These are phyloP conservation scores for Galeruca laticollis DNA, from an alignment of 2,888 invertebrate species.

Conservation along the genomic window DNA sequence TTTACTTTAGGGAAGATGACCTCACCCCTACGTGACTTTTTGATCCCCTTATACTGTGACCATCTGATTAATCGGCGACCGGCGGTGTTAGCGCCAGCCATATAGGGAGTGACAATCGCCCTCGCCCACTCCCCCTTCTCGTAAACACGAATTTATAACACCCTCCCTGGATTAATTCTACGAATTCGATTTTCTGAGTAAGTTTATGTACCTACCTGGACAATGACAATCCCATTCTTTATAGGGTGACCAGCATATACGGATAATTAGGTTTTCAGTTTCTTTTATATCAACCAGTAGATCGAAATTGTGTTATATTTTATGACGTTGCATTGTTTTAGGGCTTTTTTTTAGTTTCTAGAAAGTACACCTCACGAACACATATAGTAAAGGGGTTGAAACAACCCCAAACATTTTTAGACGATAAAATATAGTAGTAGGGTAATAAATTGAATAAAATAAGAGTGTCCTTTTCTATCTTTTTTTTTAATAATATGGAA, in stretches of 20 bases:
- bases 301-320: too few species aligned
- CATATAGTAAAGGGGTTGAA: background rate
- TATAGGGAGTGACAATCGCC: slow-evolving; percentile 14
- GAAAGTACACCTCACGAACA: background rate
- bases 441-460: too few species aligned
- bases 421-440: too few species aligned
- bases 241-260: slow-evolving; percentile 17
- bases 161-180: slow-evolving; percentile 33
- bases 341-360: background rate
- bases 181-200: slow-evolving; percentile 35
- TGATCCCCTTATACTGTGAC: slow-evolving; percentile 33
- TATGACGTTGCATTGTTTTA: too few species aligned
- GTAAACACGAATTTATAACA: slow-evolving; percentile 37
- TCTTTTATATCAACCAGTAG: background rate
- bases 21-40: slow-evolving; percentile 40
- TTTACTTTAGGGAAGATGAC: slow-evolving; percentile 34
- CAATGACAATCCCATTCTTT: slow-evolving; percentile 27
- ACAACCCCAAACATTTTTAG: too few species aligned
- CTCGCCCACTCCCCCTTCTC: slow-evolving; percentile 28
- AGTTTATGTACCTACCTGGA: slow-evolving; percentile 27
- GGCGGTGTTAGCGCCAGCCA: slow-evolving; percentile 15
- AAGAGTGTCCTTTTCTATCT: too few species aligned
- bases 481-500: too few species aligned
- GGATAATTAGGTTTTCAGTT: background rate
- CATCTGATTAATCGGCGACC: slow-evolving; percentile 36